These are phyloP conservation scores for Tenthredo mesomela DNA, from an alignment of 2,888 invertebrate species.

Conservation along the genomic window DNA sequence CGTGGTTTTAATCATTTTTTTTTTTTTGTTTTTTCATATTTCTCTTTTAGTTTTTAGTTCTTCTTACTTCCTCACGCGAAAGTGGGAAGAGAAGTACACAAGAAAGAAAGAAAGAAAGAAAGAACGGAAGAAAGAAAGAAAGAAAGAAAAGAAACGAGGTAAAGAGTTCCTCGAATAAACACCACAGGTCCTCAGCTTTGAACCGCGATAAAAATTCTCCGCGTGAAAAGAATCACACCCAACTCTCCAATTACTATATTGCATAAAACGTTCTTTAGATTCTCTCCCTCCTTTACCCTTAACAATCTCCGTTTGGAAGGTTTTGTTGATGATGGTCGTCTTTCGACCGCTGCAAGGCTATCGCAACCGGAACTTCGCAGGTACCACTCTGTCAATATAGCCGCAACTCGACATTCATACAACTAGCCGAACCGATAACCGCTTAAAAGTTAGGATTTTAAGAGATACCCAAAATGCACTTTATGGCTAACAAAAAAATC, in stretches of 20 bases:
- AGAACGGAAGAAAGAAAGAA: not conserved
- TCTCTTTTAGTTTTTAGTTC: not conserved
- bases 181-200: not conserved
- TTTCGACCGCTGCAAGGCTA: not conserved
- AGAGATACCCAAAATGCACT: not conserved
- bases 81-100: not conserved
- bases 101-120: not conserved
- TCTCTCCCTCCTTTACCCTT: slow-evolving; percentile 51
- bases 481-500: not conserved
- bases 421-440: slow-evolving; percentile 64
- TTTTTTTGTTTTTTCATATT: not conserved
- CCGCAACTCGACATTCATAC: slow-evolving; percentile 71
- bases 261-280: slow-evolving; percentile 71
- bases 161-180: slow-evolving; percentile 15
- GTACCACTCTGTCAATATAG: slow-evolving; percentile 54
- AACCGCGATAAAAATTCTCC: not conserved
- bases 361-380: slow-evolving; percentile 54
- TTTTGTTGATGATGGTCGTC: not conserved
- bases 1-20: not conserved
- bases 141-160: slow-evolving; percentile 15
- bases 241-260: slow-evolving; percentile 74
- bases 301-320: not conserved
- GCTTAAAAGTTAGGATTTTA: not conserved
- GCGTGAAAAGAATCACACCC: slow-evolving; percentile 73
- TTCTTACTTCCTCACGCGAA: not conserved